phyloP scores from a whole-genome alignment of 2,888 invertebrate genomes.

The Amblyjoppa fuscipennis region DNA sequence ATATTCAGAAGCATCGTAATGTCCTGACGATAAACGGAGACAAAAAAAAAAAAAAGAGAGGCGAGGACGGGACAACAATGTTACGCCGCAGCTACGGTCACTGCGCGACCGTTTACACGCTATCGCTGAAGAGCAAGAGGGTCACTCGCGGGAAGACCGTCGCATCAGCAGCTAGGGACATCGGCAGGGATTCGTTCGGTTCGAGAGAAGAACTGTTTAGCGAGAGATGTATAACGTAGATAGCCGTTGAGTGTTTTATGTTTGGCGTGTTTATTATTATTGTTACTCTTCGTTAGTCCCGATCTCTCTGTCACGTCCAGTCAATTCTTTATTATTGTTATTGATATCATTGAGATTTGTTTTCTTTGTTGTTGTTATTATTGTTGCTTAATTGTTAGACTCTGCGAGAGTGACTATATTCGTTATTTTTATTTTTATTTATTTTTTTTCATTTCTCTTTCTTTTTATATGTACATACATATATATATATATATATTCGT shows the following conservation, averaged over 20 bases:
- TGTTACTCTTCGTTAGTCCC: conserved; percentile 2
- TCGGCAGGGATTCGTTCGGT: conserved; percentile 66
- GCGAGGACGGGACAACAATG: conserved; percentile 50
- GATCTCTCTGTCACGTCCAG: not conserved
- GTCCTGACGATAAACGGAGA: not conserved
- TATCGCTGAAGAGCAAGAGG: conserved; percentile 34
- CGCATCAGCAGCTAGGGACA: conserved; percentile 26
- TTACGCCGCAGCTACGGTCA: conserved; percentile 50
- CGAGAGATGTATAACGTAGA: conserved; percentile 72
- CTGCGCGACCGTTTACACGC: conserved; percentile 43
- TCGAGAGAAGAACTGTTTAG: conserved; percentile 71
- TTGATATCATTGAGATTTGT: not conserved
- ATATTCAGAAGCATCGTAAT: not conserved
- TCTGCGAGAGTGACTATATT: not conserved
- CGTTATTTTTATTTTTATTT: not conserved
- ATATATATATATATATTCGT: not conserved
- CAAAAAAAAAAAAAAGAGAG: not conserved
- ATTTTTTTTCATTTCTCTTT: not conserved
- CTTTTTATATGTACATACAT: not conserved
- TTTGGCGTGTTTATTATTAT: conserved; percentile 34
- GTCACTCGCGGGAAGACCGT: conserved; percentile 38
- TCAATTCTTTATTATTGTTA: conserved; percentile 19
- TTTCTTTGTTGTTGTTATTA: conserved; percentile 5
- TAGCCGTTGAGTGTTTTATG: conserved; percentile 69
- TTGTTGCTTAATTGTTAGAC: conserved; percentile 18